phyloP scores from a whole-genome alignment of 2,888 invertebrate genomes.

The Buathra laborator region DNA sequence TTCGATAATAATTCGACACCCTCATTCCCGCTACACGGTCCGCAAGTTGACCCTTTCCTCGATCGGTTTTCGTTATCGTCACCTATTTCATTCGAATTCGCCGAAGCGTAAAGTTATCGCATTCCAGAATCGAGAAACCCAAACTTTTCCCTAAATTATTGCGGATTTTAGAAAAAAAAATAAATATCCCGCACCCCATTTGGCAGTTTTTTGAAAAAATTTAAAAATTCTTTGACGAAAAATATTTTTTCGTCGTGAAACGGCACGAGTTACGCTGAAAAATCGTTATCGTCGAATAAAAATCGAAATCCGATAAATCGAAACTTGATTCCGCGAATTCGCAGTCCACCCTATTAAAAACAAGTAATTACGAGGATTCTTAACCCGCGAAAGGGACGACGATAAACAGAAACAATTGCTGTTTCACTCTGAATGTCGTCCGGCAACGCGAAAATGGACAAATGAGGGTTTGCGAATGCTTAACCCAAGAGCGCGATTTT shows the following conservation, averaged over 20 bases:
- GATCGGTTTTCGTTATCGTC: constrained; percentile 1
- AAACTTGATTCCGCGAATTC: constrained; percentile 4
- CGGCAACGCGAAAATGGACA: constrained; percentile 39
- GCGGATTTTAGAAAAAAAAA: too few species aligned
- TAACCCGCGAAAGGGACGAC: neutral
- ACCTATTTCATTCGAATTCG: neutral
- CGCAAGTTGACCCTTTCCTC: neutral
- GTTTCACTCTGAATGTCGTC: constrained; percentile 9
- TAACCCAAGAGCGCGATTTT: constrained; percentile 11
- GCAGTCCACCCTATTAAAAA: constrained; percentile 19
- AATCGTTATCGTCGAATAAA: neutral
- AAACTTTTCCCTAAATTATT: too few species aligned
- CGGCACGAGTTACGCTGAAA: too few species aligned
- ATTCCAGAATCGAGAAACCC: too few species aligned
- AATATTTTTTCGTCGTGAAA: too few species aligned
- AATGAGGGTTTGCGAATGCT: constrained; percentile 20
- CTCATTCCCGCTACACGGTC: neutral
- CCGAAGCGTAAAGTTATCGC: too few species aligned
- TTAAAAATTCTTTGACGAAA: too few species aligned
- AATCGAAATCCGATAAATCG: neutral
- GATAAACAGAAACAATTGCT: neutral
- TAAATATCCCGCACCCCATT: too few species aligned
- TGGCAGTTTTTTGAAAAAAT: too few species aligned
- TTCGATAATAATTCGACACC: constrained; percentile 30
- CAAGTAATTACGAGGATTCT: constrained; percentile 21